Conservation (phyloP, 1,140 invertebrate genomes). For the Nephotettix cincticeps region DNA sequence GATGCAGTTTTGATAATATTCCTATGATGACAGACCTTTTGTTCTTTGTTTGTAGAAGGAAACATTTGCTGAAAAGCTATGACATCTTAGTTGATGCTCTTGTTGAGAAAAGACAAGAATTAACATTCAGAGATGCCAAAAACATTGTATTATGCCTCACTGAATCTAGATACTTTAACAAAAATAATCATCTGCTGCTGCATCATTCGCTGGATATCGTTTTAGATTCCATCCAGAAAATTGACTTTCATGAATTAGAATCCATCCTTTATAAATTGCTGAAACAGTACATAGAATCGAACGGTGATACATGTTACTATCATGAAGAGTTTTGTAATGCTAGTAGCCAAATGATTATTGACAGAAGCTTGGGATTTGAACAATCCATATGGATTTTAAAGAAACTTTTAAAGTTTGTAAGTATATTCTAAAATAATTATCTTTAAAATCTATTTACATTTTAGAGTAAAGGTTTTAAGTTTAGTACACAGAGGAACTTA, state of each 20-base stretch:
- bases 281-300: slow-evolving; percentile 46
- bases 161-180: not conserved
- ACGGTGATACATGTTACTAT: slow-evolving; percentile 52
- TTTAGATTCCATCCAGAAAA: slow-evolving; percentile 46
- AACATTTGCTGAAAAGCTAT: slow-evolving; percentile 50
- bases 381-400: slow-evolving; percentile 51
- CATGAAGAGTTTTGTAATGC: slow-evolving; percentile 56
- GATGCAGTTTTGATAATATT: slow-evolving; percentile 55
- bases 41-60: slow-evolving; percentile 50
- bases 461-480: no score
- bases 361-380: slow-evolving; percentile 52
- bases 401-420: slow-evolving; percentile 55
- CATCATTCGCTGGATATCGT: slow-evolving; percentile 37
- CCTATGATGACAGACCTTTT: slow-evolving; percentile 52
- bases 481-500: no score
- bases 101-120: slow-evolving; percentile 14
- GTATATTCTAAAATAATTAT: slow-evolving; percentile 37
- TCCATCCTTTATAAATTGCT: slow-evolving; percentile 49
- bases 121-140: slow-evolving; percentile 32
- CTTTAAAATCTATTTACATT: no score
- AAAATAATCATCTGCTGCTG: slow-evolving; percentile 3
- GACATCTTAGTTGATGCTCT: slow-evolving; percentile 34
- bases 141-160: slow-evolving; percentile 34
- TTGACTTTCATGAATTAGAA: slow-evolving; percentile 51
- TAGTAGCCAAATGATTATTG: slow-evolving; percentile 49